A percentile compares a stretch with the other conserved stretches of the same genome.
These are phyloP conservation scores for Rhagoletis pomonella DNA, from an alignment of 1,140 invertebrate genomes.

Conservation along the genomic window DNA sequence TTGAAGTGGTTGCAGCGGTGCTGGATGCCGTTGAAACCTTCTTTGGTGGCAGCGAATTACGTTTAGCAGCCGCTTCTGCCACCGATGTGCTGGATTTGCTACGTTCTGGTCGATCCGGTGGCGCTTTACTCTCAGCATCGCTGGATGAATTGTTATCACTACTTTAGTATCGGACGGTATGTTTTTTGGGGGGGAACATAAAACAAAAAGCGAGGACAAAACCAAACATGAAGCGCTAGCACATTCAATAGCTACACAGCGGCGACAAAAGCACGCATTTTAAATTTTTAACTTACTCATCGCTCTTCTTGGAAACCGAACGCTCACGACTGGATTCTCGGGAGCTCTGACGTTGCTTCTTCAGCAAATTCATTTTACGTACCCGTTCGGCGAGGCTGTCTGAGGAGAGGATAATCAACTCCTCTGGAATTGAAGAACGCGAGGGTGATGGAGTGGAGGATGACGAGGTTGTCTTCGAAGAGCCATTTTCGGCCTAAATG, in stretches of 20 bases:
- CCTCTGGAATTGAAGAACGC: conserved; percentile 70
- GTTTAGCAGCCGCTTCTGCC: conserved; percentile 62
- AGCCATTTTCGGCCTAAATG: conserved; percentile 65
- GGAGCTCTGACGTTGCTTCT: conserved; percentile 76
- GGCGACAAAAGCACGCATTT: conserved; percentile 29
- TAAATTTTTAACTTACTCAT: conserved; percentile 60
- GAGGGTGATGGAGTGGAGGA: conserved; percentile 67
- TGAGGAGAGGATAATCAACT: conserved; percentile 77
- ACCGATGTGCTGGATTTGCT: conserved; percentile 64
- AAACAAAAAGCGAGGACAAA: neutral
- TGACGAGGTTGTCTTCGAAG: conserved; percentile 74
- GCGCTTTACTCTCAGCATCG: conserved; percentile 60
- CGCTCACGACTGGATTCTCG: conserved; percentile 76
- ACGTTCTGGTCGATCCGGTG: conserved; percentile 69
- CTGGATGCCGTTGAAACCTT: conserved; percentile 59
- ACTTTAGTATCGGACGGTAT: conserved; percentile 26
- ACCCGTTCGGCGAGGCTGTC: conserved; percentile 78
- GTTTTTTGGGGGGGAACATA: neutral
- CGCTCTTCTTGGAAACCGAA: conserved; percentile 63
- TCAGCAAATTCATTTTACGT: conserved; percentile 79
- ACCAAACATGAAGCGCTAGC: conserved; percentile 35
- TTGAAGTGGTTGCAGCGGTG: conserved; percentile 8
- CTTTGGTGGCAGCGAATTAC: conserved; percentile 66
- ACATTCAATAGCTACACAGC: neutral
- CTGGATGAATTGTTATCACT: conserved; percentile 59